phyloP scores from a whole-genome alignment of 2,888 invertebrate species.

The Scotopteryx bipunctaria region DNA sequence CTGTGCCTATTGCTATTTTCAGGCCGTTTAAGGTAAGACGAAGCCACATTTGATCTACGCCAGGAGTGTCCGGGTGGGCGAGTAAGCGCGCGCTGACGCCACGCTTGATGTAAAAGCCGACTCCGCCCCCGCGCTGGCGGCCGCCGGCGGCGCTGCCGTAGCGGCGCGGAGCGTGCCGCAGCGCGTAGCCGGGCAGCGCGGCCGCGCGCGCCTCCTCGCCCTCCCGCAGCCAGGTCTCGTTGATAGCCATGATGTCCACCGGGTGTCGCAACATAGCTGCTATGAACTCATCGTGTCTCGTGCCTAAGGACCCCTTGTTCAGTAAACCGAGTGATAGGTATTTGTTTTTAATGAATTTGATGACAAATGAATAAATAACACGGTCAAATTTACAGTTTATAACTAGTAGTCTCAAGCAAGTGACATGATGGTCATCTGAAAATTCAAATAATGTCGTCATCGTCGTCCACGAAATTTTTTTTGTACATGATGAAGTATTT shows the following conservation, averaged over 20 bases:
- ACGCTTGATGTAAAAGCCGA: background rate
- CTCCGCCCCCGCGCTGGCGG: conserved; percentile 13
- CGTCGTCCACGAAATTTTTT: no score
- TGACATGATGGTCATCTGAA: background rate
- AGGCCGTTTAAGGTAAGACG: background rate
- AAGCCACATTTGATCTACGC: background rate
- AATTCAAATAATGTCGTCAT: no score
- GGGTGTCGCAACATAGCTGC: conserved; percentile 18
- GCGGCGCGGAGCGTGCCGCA: conserved; percentile 4
- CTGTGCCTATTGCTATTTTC: conserved; percentile 1
- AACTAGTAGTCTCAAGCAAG: background rate
- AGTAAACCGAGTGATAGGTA: conserved; percentile 32
- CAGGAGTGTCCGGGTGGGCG: background rate
- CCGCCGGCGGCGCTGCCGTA: background rate
- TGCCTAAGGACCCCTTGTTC: conserved; percentile 38
- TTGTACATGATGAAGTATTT: no score
- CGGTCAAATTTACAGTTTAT: background rate
- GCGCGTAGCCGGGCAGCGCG: conserved; percentile 17
- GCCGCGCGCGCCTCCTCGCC: conserved; percentile 21
- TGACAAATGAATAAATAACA: background rate
- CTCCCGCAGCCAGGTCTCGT: conserved; percentile 27
- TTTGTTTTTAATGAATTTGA: conserved; percentile 7
- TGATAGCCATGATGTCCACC: conserved; percentile 31
- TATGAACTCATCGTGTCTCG: conserved; percentile 34
- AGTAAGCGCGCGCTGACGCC: background rate